Evolutionary conservation across 2,113 vertebrate species (phyloP).

Genomic region (Plotosus lineatus): DNA sequence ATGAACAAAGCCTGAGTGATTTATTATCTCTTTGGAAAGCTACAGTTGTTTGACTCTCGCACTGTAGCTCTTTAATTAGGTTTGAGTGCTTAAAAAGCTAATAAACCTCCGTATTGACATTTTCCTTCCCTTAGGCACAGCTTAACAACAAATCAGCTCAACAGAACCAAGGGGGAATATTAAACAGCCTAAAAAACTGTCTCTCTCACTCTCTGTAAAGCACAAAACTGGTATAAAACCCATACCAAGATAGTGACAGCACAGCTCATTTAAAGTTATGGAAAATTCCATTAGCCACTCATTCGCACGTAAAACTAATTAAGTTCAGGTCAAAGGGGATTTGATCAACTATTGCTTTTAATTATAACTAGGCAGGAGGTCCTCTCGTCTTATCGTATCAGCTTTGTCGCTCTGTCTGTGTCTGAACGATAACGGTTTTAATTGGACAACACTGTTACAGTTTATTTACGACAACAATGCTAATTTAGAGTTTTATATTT

Average conservation of each 20-base stretch:
- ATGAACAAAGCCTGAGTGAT: background rate
- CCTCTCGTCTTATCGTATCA: background rate
- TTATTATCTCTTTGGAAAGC: background rate
- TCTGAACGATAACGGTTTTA: background rate
- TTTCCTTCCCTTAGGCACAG: background rate
- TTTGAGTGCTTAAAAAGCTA: constrained; percentile 4
- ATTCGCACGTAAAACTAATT: background rate
- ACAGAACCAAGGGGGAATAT: background rate
- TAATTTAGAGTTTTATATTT: background rate
- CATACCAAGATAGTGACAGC: background rate
- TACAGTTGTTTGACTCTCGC: background rate
- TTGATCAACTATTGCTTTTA: background rate
- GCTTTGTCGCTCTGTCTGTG: background rate
- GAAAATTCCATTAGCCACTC: background rate
- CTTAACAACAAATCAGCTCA: background rate
- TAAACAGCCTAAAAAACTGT: background rate
- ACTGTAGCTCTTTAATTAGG: background rate
- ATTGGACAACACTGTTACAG: background rate
- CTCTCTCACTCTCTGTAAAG: background rate
- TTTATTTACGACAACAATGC: too few species aligned
- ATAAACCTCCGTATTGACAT: constrained; percentile 1
- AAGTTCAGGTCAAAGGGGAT: background rate
- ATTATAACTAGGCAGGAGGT: background rate
- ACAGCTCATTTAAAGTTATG: background rate
- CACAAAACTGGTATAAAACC: background rate